These are phyloP conservation scores for Steatornis caripensis DNA, from an alignment of 2,113 vertebrate genomes.

Conservation along the genomic window DNA sequence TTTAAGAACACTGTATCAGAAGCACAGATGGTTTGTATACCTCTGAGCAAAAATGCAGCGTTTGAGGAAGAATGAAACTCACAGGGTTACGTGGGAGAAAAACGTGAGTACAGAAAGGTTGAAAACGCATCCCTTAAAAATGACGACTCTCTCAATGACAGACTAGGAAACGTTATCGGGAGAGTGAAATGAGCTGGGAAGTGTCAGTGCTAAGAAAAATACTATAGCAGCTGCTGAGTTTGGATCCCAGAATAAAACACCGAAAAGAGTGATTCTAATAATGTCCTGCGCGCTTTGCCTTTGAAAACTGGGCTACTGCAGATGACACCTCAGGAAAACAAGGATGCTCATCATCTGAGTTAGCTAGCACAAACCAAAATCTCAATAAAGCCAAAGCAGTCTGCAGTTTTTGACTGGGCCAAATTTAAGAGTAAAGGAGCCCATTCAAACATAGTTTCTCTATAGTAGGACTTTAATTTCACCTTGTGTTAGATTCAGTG, in stretches of 20 bases:
- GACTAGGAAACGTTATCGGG: neutral
- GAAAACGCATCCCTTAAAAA: neutral
- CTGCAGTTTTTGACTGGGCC: neutral
- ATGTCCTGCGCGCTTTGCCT: neutral
- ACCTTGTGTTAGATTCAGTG: neutral
- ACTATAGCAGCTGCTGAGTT: neutral
- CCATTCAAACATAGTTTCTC: neutral
- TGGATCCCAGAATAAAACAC: neutral
- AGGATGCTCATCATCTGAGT: neutral
- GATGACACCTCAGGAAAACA: neutral
- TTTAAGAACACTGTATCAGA: constrained; percentile 59
- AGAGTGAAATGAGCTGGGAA: neutral
- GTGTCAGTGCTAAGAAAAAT: neutral
- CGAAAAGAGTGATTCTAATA: neutral
- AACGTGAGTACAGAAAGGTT: neutral
- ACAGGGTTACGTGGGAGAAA: constrained; percentile 23
- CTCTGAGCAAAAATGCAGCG: constrained; percentile 45
- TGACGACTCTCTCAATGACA: neutral
- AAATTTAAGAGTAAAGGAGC: neutral
- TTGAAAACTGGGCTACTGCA: neutral
- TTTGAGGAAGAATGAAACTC: constrained; percentile 6
- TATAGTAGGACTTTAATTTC: neutral
- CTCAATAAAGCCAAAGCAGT: neutral
- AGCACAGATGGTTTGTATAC: constrained; percentile 66
- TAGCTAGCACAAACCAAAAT: neutral